A percentile compares a stretch with the other conserved stretches of the same genome.
These are phyloP conservation scores for Chalcis sispes DNA, from an alignment of 2,888 invertebrate genomes.

Conservation along the genomic window DNA sequence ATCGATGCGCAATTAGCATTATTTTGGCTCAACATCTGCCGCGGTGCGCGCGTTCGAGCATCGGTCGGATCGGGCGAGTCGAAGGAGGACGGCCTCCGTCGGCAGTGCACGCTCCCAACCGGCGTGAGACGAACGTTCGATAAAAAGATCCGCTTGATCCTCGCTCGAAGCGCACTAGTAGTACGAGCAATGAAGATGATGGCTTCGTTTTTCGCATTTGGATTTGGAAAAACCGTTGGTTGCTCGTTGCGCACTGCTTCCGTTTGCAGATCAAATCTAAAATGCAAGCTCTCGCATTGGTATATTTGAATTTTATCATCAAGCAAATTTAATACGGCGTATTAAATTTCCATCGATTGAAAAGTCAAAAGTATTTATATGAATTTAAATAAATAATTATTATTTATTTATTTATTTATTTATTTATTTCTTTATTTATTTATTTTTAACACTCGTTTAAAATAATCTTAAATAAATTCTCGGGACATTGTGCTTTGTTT, in stretches of 20 bases:
- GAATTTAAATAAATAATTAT: too few species aligned
- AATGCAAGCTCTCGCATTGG: neutral
- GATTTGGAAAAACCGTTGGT: slow-evolving; percentile 31
- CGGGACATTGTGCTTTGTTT: too few species aligned
- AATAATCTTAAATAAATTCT: too few species aligned
- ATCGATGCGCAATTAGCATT: slow-evolving; percentile 67
- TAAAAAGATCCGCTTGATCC: slow-evolving; percentile 59
- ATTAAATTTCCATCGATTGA: too few species aligned
- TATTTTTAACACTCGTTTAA: too few species aligned
- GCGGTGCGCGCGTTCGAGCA: slow-evolving; percentile 61
- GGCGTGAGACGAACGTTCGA: slow-evolving; percentile 63
- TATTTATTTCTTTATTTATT: too few species aligned
- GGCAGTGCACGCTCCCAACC: neutral
- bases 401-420: too few species aligned
- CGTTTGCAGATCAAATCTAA: slow-evolving; percentile 5
- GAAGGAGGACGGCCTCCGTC: slow-evolving; percentile 58
- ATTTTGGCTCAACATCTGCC: slow-evolving; percentile 64
- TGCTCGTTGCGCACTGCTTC: neutral
- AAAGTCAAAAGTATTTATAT: too few species aligned
- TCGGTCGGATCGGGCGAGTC: slow-evolving; percentile 64
- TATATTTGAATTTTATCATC: too few species aligned
- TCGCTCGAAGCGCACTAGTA: slow-evolving; percentile 6
- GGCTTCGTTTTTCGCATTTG: slow-evolving; percentile 29
- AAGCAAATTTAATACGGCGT: too few species aligned
- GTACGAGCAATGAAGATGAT: slow-evolving; percentile 33